Evolutionary conservation across 2,888 invertebrate species (phyloP).

Genomic region (Microplitis manilae): DNA sequence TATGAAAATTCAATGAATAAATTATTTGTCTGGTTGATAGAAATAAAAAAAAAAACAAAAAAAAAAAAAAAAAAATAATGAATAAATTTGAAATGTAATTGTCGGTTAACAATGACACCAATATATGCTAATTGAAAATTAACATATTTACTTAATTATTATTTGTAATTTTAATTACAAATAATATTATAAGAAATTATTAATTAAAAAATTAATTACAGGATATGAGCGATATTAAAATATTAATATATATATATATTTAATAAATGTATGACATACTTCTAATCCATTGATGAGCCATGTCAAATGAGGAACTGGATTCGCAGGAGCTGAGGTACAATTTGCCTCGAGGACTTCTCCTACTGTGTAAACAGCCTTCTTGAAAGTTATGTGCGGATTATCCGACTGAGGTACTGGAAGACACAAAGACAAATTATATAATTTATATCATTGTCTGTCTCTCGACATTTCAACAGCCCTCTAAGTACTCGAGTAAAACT

Average conservation of each 20-base stretch:
- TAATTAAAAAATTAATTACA: neutral
- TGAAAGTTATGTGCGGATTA: conserved; percentile 82
- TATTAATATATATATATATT: neutral
- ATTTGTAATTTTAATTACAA: too few relatives aligned
- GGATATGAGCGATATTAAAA: too few relatives aligned
- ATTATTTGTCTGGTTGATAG: neutral
- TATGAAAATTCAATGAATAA: conserved; percentile 20
- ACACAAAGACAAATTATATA: conserved; percentile 15
- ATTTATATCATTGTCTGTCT: conserved; percentile 13
- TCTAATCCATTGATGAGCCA: conserved; percentile 85
- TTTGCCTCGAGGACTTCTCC: conserved; percentile 82
- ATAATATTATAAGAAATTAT: neutral
- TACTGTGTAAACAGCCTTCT: conserved; percentile 78
- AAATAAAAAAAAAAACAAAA: neutral
- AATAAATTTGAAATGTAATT: conserved; percentile 10
- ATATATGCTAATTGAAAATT: neutral
- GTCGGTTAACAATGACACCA: conserved; percentile 10
- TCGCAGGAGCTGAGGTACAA: conserved; percentile 82
- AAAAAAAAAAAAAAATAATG: conserved; percentile 6
- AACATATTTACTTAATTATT: conserved; percentile 3
- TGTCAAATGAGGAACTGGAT: conserved; percentile 83
- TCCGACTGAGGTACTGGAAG: conserved; percentile 77
- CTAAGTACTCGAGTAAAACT: neutral
- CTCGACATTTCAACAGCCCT: neutral
- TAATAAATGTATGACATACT: conserved; percentile 70